A percentile compares a stretch with the other conserved stretches of the same genome.
Evolutionary conservation across 1,140 invertebrate genomes (phyloP).

Genomic region (Hycleus phaleratus): DNA sequence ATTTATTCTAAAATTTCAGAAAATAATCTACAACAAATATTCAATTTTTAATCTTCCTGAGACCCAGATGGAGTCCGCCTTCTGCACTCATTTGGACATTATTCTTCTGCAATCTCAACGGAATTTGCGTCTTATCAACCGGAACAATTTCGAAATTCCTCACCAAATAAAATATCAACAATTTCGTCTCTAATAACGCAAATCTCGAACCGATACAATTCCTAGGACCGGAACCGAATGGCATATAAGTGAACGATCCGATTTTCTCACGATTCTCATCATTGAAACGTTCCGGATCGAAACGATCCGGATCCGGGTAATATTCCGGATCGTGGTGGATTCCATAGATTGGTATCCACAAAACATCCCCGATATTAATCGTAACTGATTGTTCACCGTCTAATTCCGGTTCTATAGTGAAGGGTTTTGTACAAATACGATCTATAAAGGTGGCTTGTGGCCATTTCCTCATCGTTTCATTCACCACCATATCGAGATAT

Average conservation of each 20-base stretch:
- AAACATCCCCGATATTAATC: constrained; percentile 3
- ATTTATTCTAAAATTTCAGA: too few species aligned
- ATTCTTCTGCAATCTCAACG: neutral
- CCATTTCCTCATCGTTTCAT: constrained; percentile 8
- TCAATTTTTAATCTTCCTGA: too few species aligned
- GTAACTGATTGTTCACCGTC: constrained; percentile 2
- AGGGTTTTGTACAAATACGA: neutral
- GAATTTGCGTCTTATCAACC: constrained; percentile 18
- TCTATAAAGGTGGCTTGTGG: neutral
- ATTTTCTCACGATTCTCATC: constrained; percentile 28
- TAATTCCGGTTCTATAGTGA: neutral
- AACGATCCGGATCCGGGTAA: constrained; percentile 49
- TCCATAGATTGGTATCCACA: constrained; percentile 10
- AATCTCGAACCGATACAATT: constrained; percentile 47
- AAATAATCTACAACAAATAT: too few species aligned
- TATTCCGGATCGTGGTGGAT: constrained; percentile 39
- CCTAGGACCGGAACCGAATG: constrained; percentile 41
- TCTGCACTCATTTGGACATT: too few species aligned
- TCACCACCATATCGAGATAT: constrained; percentile 24
- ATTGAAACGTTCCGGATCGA: constrained; percentile 39
- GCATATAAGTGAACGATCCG: constrained; percentile 24
- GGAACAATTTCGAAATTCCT: constrained; percentile 18
- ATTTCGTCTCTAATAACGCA: constrained; percentile 24
- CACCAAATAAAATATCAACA: constrained; percentile 20
- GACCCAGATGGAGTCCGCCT: too few species aligned